phyloP scores from a whole-genome alignment of 2,888 invertebrate species.

The Nemotelus nigrinus region DNA sequence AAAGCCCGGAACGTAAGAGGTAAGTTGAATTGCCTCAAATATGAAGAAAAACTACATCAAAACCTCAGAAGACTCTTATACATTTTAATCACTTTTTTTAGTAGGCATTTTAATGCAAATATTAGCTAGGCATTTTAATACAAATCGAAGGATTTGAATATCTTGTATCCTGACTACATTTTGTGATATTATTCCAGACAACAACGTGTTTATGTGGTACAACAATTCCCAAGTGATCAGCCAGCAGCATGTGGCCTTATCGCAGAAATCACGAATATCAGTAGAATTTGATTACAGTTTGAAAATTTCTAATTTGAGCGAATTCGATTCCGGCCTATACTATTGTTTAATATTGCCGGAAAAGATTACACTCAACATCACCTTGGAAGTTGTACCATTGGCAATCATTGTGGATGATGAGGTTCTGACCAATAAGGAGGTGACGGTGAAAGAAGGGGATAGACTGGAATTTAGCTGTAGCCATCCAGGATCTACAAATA shows the following conservation, averaged over 20 bases:
- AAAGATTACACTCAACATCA: conserved; percentile 55
- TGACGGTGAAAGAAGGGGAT: conserved; percentile 61
- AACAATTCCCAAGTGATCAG: conserved; percentile 56
- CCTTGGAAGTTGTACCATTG: conserved; percentile 55
- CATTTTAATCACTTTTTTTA: no score
- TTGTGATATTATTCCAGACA: conserved; percentile 52
- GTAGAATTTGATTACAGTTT: conserved; percentile 59
- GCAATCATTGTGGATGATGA: conserved; percentile 59
- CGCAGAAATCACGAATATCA: conserved; percentile 54
- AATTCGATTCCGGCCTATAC: conserved; percentile 59
- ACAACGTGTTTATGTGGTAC: conserved; percentile 60
- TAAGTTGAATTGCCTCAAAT: conserved; percentile 50
- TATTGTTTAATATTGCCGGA: conserved; percentile 59
- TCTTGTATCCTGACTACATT: no score
- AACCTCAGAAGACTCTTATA: no score
- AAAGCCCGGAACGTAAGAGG: conserved; percentile 59
- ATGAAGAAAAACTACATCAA: no score
- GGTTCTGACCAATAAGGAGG: conserved; percentile 59
- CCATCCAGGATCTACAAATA: conserved; percentile 53
- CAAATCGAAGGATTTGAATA: no score
- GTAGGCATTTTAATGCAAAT: no score
- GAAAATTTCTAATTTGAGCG: conserved; percentile 54
- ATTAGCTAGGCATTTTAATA: no score
- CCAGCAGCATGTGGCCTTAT: conserved; percentile 54
- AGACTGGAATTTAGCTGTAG: conserved; percentile 59